Evolutionary conservation across 1,140 invertebrate species (phyloP), one percentile per base, ranked within the genome.

Genomic region (Drosophila lacertosa): DNA sequence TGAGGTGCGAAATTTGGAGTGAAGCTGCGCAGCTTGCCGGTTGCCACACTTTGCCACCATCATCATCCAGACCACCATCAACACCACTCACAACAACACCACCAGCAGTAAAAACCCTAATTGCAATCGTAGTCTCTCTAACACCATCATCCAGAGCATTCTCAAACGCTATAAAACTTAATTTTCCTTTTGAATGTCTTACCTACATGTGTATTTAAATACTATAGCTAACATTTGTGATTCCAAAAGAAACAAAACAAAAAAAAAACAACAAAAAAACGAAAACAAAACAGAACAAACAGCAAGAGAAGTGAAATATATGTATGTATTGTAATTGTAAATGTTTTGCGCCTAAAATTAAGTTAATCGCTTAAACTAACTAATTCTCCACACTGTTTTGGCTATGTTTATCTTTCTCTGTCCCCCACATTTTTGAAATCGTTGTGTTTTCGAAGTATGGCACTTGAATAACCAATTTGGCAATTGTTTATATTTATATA

Each of bases 1-100:
- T 92, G 98, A 99, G 92, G 98, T 91, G 64, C 82, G 89, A 77
- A 91, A 90, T 63, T 63, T 91, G 71, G 89, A 91, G 65, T 91
- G 80, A 91, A 81, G 65, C 65, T 33, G 54, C 22, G 50, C 63
- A 68, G 72, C 66, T 67, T 65, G 57, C 60, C 50, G 54, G 77
- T 88, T 68, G 82, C 82, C 82, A 80, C 82, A 82, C 62, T 75
- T 86, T 86, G 82, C 82, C 82, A 78, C 79, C 70, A 75, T 70
- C 50, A 75, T 63, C 57, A 68, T 64, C 40, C 63, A 11, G 26
- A 37, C 53, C 13, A 45, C 7, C 45, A 33, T 39, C 26, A 37
- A 50, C 24, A 55, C 24, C 26, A 45, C 59, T 59, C 22, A 54
- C 37, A 58, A 18, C 50, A 71, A 2, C 37, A 67, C 4, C 20